phyloP scores from a whole-genome alignment of 2,113 vertebrate species.

The Tragelaphus strepsiceros region DNA sequence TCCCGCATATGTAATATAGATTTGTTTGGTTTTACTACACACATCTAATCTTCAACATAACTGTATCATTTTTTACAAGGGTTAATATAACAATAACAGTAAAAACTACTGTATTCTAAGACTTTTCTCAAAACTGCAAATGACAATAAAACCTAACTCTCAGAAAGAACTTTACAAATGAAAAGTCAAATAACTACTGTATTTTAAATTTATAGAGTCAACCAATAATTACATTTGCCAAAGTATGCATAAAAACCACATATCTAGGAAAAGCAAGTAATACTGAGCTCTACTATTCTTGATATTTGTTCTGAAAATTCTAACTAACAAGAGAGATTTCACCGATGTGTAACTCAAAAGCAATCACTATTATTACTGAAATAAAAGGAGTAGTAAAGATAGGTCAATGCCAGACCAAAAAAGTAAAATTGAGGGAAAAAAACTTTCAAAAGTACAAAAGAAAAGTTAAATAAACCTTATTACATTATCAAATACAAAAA shows the following conservation, averaged over 20 bases:
- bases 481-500: neutral
- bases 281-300: neutral
- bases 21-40: neutral
- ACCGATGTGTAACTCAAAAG: neutral
- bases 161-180: conserved; percentile 10
- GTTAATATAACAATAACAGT: neutral
- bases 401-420: neutral
- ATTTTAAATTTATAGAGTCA: neutral
- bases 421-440: neutral
- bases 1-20: neutral
- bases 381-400: neutral
- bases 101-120: neutral
- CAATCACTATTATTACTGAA: neutral
- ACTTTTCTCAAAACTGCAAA: neutral
- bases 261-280: neutral
- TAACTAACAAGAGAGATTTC: neutral
- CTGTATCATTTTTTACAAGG: neutral
- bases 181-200: conserved; percentile 16
- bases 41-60: neutral
- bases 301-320: neutral
- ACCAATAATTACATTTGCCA: neutral
- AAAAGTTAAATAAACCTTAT: neutral
- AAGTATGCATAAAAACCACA: neutral
- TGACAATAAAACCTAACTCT: neutral
- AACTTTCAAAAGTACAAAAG: neutral